phyloP scores from a whole-genome alignment of 2,113 vertebrate species.

The Pica pica region DNA sequence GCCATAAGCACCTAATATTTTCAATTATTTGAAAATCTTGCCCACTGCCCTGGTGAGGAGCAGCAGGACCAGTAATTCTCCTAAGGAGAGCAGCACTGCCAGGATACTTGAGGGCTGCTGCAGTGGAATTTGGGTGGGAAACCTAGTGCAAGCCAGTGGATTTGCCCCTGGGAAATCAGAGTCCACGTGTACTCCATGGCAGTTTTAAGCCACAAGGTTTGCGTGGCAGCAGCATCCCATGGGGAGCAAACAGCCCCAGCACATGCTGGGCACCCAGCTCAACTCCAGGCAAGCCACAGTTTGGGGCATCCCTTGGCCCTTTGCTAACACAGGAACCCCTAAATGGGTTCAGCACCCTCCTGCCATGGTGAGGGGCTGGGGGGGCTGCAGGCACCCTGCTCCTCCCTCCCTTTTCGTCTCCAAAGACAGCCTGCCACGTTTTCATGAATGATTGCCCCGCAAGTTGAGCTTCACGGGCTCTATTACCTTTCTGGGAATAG shows the following conservation, averaged over 20 bases:
- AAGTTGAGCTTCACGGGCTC: neutral
- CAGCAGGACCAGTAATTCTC: neutral
- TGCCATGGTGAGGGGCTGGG: neutral
- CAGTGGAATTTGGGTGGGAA: neutral
- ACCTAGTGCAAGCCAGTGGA: neutral
- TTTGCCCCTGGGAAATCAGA: neutral
- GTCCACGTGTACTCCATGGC: rapidly evolving
- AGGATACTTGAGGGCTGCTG: neutral
- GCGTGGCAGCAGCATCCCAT: neutral
- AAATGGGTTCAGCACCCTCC: neutral
- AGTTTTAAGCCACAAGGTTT: neutral
- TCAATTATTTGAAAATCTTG: neutral
- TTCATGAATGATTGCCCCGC: conserved; percentile 11
- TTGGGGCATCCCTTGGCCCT: rapidly evolving
- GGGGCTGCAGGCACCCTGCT: neutral
- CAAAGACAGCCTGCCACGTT: neutral
- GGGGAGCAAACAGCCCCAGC: neutral
- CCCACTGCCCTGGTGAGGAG: neutral
- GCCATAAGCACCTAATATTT: neutral
- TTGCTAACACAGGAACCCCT: neutral
- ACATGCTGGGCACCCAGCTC: neutral
- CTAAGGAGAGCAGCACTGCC: neutral
- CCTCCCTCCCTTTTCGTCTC: neutral
- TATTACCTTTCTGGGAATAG: conserved; percentile 54
- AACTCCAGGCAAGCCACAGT: neutral